phyloP scores from a whole-genome alignment of 2,113 vertebrate genomes.

The Parotia lawesii region DNA sequence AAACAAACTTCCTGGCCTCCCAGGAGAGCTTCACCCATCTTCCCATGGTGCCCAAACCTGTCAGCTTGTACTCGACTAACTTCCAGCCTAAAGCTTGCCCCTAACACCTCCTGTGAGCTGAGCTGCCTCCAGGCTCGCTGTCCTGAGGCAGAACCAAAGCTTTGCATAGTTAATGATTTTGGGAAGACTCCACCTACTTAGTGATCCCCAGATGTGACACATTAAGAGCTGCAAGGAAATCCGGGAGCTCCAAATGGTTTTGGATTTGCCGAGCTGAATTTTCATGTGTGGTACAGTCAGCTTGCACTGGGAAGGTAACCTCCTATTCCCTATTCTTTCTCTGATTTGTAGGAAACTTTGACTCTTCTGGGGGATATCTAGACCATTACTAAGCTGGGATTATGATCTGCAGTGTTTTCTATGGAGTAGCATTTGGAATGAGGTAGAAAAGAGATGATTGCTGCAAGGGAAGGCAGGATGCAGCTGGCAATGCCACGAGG shows the following conservation, averaged over 20 bases:
- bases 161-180: background rate
- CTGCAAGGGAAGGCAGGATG: background rate
- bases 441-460: background rate
- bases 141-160: background rate
- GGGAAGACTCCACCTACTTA: background rate
- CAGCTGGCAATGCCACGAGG: background rate
- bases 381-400: background rate
- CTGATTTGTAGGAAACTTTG: background rate
- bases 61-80: background rate
- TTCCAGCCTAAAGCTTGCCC: background rate
- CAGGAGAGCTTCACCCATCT: background rate
- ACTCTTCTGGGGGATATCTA: background rate
- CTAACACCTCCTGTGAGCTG: background rate
- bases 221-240: background rate
- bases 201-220: background rate
- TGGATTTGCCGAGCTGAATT: background rate
- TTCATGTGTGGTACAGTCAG: background rate
- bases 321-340: background rate
- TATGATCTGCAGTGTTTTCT: background rate
- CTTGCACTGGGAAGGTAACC: background rate
- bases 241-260: accelerated
- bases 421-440: background rate
- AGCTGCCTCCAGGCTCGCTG: background rate
- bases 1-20: background rate
- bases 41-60: background rate